Conservation (phyloP, 2,888 invertebrate genomes). For the Syrphus vitripennis region DNA sequence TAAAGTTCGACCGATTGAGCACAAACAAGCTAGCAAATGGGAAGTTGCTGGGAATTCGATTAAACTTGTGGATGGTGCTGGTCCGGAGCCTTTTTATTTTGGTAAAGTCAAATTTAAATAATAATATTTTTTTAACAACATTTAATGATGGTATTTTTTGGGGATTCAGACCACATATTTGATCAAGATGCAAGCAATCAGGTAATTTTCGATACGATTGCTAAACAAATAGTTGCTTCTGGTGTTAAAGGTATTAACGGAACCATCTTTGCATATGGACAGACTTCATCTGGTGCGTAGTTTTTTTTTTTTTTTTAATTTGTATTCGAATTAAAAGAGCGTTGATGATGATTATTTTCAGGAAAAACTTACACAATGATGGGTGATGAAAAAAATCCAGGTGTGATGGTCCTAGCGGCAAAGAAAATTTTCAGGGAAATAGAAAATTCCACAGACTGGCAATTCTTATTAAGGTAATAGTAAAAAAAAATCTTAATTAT, state of each 20-base stretch:
- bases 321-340: not conserved
- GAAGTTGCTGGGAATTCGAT: slow-evolving; percentile 84
- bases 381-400: slow-evolving; percentile 86
- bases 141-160: not conserved
- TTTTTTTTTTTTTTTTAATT: not conserved
- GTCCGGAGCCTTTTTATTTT: slow-evolving; percentile 81
- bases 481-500: too few relatives aligned
- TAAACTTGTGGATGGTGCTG: slow-evolving; percentile 83
- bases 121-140: not conserved
- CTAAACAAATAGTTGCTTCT: slow-evolving; percentile 87
- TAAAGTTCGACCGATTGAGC: slow-evolving; percentile 86
- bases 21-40: slow-evolving; percentile 84
- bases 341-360: slow-evolving; percentile 41
- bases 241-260: slow-evolving; percentile 90
- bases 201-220: slow-evolving; percentile 86
- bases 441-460: slow-evolving; percentile 84
- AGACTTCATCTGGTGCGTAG: slow-evolving; percentile 89
- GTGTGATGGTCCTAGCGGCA: slow-evolving; percentile 89
- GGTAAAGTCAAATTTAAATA: slow-evolving; percentile 77
- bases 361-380: slow-evolving; percentile 92
- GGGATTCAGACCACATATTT: slow-evolving; percentile 90
- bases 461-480: slow-evolving; percentile 85
- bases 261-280: slow-evolving; percentile 95
- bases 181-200: slow-evolving; percentile 83
- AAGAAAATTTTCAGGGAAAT: slow-evolving; percentile 87